Conservation (phyloP, 2,113 vertebrate genomes). For the Meriones unguiculatus region DNA sequence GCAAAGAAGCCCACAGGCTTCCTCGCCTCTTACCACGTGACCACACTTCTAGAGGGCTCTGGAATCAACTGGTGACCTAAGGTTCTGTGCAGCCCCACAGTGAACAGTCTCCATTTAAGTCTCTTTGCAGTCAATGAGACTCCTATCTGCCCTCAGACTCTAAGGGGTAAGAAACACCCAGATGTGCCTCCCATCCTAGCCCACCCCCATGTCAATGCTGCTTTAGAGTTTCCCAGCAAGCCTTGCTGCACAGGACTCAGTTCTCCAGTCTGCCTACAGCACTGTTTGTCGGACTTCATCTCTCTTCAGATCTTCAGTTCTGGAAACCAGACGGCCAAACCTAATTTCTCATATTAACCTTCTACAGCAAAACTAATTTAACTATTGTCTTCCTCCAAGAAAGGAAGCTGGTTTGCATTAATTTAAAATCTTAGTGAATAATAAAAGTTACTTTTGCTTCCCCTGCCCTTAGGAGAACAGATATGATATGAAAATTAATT, state of each 20-base stretch:
- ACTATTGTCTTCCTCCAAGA: conserved; percentile 76
- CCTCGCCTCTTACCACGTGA: neutral
- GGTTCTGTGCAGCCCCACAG: neutral
- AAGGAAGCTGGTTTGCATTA: conserved; percentile 81
- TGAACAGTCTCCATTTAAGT: neutral
- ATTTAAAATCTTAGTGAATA: conserved; percentile 76
- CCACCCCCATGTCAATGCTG: neutral
- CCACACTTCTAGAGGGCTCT: neutral
- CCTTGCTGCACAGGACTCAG: neutral
- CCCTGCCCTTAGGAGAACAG: conserved; percentile 68
- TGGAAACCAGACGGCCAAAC: conserved; percentile 69
- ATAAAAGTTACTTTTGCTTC: conserved; percentile 60
- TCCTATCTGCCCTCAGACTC: neutral
- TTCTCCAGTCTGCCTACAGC: neutral
- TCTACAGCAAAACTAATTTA: conserved; percentile 79
- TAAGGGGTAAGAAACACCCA: neutral
- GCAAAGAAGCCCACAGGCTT: neutral
- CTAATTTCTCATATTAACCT: conserved; percentile 77
- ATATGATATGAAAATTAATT: conserved; percentile 81
- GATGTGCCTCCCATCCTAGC: neutral
- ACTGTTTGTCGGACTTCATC: conserved; percentile 39
- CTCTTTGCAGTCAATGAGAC: neutral
- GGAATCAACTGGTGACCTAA: neutral
- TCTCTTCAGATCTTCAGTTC: conserved; percentile 57
- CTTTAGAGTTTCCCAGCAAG: neutral